phyloP scores from a whole-genome alignment of 2,797 vertebrate genomes.

The Micrastur ruficollis region DNA sequence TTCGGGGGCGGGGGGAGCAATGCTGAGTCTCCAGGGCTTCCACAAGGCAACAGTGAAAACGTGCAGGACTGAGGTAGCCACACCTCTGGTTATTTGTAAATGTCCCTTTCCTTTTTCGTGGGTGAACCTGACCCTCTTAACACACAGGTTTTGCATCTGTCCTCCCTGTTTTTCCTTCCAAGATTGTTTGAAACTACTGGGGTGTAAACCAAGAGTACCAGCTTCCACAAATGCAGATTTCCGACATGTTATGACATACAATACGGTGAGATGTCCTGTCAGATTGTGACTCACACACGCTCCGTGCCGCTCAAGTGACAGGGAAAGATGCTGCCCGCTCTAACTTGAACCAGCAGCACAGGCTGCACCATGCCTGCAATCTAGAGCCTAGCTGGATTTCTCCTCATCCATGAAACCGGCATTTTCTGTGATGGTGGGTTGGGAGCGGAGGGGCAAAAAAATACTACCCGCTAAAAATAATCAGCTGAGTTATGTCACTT shows the following conservation, averaged over 20 bases:
- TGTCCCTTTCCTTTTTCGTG: neutral
- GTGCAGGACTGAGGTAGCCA: constrained; percentile 1
- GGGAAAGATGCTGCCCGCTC: neutral
- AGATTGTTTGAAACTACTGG: neutral
- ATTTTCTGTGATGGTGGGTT: neutral
- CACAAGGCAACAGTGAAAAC: neutral
- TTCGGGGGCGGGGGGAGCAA: neutral
- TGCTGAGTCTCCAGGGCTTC: neutral
- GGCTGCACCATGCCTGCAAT: constrained; percentile 9
- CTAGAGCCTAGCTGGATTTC: neutral
- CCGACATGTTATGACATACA: neutral
- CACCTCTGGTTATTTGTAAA: constrained; percentile 6
- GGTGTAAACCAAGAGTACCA: neutral
- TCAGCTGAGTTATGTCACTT: neutral
- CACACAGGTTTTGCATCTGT: neutral
- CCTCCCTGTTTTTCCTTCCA: neutral
- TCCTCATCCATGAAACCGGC: neutral
- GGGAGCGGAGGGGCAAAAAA: neutral
- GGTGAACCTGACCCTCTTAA: neutral
- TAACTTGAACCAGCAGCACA: neutral
- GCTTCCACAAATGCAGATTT: neutral
- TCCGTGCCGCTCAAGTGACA: neutral
- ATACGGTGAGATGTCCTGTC: neutral
- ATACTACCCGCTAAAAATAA: neutral
- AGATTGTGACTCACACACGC: neutral